phyloP scores from a whole-genome alignment of 2,888 invertebrate species.

The Plagodis dolabraria region DNA sequence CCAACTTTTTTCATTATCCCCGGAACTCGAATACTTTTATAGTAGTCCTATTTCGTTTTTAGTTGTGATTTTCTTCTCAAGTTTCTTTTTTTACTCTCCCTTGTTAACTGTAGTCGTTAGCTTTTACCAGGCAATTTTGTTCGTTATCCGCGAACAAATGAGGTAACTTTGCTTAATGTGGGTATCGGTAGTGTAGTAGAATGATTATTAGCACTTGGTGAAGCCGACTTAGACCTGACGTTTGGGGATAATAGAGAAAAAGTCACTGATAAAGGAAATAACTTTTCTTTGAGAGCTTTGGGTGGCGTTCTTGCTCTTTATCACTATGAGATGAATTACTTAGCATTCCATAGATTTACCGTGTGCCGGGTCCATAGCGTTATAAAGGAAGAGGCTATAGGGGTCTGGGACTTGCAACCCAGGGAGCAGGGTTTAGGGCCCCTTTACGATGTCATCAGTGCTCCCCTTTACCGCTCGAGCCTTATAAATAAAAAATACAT shows the following conservation, averaged over 20 bases:
- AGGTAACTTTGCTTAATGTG: conserved; percentile 39
- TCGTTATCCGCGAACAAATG: conserved; percentile 44
- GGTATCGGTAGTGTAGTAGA: conserved; percentile 26
- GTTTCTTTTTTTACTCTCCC: conserved; percentile 48
- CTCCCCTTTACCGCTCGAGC: no score
- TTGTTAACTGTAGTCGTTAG: conserved; percentile 62
- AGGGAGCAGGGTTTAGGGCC: no score
- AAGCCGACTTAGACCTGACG: conserved; percentile 2
- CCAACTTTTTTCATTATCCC: conserved; percentile 81
- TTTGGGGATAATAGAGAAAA: conserved; percentile 9
- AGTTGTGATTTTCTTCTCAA: conserved; percentile 64
- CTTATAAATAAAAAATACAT: no score
- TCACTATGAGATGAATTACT: no score
- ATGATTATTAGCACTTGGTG: conserved; percentile 21
- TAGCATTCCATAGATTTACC: no score
- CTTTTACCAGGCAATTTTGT: conserved; percentile 63
- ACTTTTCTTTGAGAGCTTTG: conserved; percentile 4
- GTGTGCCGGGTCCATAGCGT: no score
- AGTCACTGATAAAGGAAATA: conserved; percentile 15
- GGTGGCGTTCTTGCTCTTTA: background rate
- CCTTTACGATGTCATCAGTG: no score
- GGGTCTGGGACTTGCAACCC: no score
- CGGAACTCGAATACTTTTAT: conserved; percentile 69
- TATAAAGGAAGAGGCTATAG: no score
- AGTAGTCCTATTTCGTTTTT: conserved; percentile 70